These are phyloP conservation scores for Tenthredo distinguenda DNA, from an alignment of 2,888 invertebrate genomes.

Conservation along the genomic window DNA sequence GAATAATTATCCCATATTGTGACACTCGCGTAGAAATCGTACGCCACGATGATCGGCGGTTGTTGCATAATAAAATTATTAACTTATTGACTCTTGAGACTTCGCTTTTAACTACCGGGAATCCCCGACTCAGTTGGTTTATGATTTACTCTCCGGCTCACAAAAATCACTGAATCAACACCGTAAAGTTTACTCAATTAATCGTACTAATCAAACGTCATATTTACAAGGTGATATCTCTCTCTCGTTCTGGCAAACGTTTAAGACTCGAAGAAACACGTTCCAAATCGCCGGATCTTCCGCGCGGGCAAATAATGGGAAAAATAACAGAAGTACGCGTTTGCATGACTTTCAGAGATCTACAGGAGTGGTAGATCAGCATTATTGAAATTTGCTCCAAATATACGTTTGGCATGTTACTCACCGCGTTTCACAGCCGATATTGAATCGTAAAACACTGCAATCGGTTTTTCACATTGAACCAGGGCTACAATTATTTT, in stretches of 20 bases:
- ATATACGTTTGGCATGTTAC: neutral
- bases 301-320: neutral
- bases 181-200: slow-evolving; percentile 2
- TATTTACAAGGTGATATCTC: neutral
- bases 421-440: neutral
- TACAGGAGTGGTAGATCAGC: neutral
- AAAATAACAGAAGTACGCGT: neutral
- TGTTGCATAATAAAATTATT: neutral
- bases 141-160: neutral
- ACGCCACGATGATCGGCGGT: neutral
- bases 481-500: neutral
- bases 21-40: neutral
- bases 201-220: slow-evolving; percentile 4
- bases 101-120: neutral
- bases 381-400: neutral
- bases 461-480: neutral
- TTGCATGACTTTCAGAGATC: neutral
- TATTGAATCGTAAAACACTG: neutral
- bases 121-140: neutral
- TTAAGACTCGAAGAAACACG: neutral
- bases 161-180: neutral
- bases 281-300: neutral
- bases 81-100: neutral
- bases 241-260: neutral
- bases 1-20: slow-evolving; percentile 19